Percentiles rank a stretch among this genome's conserved stretches.
These are phyloP conservation scores for Microhierax caerulescens DNA, from an alignment of 2,797 vertebrate species.

Conservation along the genomic window DNA sequence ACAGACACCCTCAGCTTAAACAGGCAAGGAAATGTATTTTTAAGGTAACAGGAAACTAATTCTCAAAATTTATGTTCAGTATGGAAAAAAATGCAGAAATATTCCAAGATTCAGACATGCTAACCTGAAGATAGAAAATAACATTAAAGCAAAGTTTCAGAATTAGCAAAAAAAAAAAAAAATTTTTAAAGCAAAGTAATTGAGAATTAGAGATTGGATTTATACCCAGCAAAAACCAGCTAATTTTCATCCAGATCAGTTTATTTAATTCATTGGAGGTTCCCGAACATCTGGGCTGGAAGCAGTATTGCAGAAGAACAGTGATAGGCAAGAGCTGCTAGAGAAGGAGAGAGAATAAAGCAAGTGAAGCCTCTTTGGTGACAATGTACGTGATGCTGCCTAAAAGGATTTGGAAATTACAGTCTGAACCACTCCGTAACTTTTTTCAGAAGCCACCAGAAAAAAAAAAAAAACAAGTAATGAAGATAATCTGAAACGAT, in stretches of 20 bases:
- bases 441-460: background rate
- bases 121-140: background rate
- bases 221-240: background rate
- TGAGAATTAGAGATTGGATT: background rate
- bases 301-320: background rate
- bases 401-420: background rate
- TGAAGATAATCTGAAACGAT: background rate
- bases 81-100: background rate
- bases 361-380: background rate
- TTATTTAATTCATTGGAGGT: background rate
- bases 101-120: background rate
- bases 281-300: accelerated
- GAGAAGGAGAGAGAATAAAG: background rate
- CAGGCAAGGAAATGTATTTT: background rate
- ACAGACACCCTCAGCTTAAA: background rate
- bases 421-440: background rate
- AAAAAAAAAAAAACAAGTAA: slow-evolving; percentile 26
- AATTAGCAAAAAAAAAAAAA: too few relatives aligned
- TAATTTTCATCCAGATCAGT: background rate
- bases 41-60: background rate
- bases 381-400: background rate
- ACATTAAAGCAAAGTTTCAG: background rate
- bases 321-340: background rate
- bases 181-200: too few relatives aligned
- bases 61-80: background rate